Conservation (phyloP, 1,140 invertebrate species). For the Drosophila athabasca region DNA sequence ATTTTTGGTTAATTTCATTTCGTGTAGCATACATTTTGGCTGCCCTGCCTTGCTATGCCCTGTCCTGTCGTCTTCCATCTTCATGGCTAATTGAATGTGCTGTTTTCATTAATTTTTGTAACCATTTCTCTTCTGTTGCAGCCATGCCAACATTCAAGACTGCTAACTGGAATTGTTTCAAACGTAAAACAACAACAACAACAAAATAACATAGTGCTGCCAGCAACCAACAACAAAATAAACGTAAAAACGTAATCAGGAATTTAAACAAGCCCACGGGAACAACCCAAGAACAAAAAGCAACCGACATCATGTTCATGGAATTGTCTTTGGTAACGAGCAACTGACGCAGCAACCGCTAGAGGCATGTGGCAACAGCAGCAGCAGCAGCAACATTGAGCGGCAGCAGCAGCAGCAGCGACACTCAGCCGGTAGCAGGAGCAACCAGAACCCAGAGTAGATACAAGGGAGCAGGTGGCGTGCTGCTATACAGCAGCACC, state of each 20-base stretch:
- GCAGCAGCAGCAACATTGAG: constrained; percentile 35
- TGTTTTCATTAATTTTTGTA: constrained; percentile 16
- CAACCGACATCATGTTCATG: constrained; percentile 58
- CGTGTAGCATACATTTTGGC: constrained; percentile 40
- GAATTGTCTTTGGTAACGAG: constrained; percentile 64
- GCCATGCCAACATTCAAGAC: constrained; percentile 70
- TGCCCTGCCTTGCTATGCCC: constrained; percentile 7
- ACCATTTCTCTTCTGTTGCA: constrained; percentile 44
- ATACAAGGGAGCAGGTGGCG: constrained; percentile 50
- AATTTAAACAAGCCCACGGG: constrained; percentile 43
- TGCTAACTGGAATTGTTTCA: constrained; percentile 72
- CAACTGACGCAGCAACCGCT: constrained; percentile 38
- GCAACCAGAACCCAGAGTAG: not conserved
- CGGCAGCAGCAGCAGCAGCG: constrained; percentile 29
- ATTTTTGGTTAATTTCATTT: constrained; percentile 72
- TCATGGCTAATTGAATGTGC: constrained; percentile 38
- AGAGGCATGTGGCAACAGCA: constrained; percentile 40
- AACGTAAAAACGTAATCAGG: constrained; percentile 45
- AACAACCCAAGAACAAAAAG: constrained; percentile 23
- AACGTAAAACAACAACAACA: constrained; percentile 43
- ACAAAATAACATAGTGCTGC: constrained; percentile 53
- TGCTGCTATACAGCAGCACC: constrained; percentile 80
- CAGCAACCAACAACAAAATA: constrained; percentile 39
- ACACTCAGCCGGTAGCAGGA: constrained; percentile 4
- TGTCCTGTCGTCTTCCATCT: not conserved